Conservation (phyloP, 2,113 vertebrate genomes). For the Coptodon rendalli region DNA sequence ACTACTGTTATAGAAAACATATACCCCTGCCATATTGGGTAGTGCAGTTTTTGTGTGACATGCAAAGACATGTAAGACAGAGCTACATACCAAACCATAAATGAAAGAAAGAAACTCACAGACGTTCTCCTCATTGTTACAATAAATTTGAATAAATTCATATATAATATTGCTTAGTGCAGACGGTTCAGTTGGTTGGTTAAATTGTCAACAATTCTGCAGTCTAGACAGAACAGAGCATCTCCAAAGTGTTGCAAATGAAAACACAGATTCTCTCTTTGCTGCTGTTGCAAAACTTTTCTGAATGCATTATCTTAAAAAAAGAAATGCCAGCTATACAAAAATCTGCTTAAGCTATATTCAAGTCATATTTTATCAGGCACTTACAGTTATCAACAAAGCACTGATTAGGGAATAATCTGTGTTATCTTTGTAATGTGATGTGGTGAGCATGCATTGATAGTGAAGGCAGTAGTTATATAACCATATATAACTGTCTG, state of each 20-base stretch:
- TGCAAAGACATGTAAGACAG: neutral
- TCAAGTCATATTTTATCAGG: neutral
- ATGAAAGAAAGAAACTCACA: neutral
- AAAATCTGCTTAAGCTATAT: neutral
- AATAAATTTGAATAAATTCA: neutral
- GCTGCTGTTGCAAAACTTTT: neutral
- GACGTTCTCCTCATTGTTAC: neutral
- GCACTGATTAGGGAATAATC: neutral
- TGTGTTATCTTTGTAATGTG: neutral
- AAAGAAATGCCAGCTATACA: neutral
- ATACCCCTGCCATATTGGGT: neutral
- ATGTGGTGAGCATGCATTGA: neutral
- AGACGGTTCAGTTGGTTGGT: neutral
- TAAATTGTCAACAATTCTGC: neutral
- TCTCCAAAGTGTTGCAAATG: neutral
- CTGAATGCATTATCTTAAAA: constrained; percentile 12
- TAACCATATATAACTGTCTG: neutral
- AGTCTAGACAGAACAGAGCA: neutral
- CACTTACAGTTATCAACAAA: neutral
- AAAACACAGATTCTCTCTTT: neutral
- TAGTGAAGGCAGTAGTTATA: neutral
- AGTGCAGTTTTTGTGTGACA: neutral
- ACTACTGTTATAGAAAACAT: neutral
- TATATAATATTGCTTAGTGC: neutral
- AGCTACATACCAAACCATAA: neutral